Percentiles rank a stretch among this genome's conserved stretches.
phyloP scores from a whole-genome alignment of 2,113 vertebrate species.

The Lagopus leucura region DNA sequence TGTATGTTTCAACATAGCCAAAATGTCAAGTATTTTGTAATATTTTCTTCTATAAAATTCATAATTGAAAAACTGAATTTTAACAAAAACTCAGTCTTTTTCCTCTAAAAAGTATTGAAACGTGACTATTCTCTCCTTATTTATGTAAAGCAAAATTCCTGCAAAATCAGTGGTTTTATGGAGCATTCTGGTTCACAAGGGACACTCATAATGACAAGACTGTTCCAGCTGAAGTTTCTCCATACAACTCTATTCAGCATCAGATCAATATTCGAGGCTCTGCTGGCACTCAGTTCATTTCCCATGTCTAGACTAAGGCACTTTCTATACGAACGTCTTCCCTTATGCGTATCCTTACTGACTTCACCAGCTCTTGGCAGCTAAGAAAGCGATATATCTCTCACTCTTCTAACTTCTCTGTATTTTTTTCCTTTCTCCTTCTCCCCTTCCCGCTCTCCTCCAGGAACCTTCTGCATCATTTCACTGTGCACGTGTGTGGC shows the following conservation, averaged over 20 bases:
- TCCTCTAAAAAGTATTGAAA: neutral
- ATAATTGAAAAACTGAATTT: neutral
- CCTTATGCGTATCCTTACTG: neutral
- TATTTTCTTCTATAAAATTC: neutral
- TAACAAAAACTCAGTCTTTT: neutral
- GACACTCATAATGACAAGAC: neutral
- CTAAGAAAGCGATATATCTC: neutral
- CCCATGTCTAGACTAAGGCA: neutral
- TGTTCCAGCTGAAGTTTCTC: neutral
- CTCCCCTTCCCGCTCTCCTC: slow-evolving; percentile 38
- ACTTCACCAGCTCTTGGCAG: neutral
- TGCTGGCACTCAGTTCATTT: neutral
- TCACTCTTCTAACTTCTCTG: slow-evolving; percentile 50
- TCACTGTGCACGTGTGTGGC: slow-evolving; percentile 97
- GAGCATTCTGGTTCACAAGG: neutral
- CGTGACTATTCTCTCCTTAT: neutral
- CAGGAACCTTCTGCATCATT: slow-evolving; percentile 99
- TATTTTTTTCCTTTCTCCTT: slow-evolving; percentile 18
- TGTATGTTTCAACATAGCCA: neutral
- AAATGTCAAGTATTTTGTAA: neutral
- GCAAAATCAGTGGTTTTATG: neutral
- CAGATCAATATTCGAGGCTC: neutral
- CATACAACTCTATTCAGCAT: neutral
- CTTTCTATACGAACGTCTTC: neutral
- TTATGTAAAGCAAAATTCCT: slow-evolving; percentile 16